Evolutionary conservation across 2,888 invertebrate species (phyloP), one percentile per base, ranked within the genome.

Genomic region (Parnassius glacialis): DNA sequence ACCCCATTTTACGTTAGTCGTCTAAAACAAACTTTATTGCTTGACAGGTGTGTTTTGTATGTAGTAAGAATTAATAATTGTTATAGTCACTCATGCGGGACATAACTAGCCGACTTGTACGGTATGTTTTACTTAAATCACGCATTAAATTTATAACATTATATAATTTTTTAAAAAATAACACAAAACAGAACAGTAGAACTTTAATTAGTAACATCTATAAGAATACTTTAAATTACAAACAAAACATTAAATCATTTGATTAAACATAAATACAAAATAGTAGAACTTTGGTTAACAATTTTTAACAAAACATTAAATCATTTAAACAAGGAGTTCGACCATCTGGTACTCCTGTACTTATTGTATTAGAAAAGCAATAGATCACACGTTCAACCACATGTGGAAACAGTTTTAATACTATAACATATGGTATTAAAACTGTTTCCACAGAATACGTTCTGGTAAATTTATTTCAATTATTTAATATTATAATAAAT

Each of bases 371-470:
- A 55, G 95, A 78, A 79, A 90, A 50, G 84, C 95, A 0, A 95
- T 95, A 66, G 94, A 95, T 79, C 93, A 94, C 70, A 93, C 95
- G 89, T 74, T 83, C 72, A 80, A 83, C 74, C 75, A 86, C 16
- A 1, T 16, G 16, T 16, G 16, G 16, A 16, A 16, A 16, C 16
- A 16, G 16, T 16, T 16, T 16, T 16, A 16, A 16, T 47, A 85
- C 83, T 1, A 67, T 48, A 59, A 45, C 62, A 9, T 68, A 78
- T 64, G 78, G 81, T 41, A 52, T 86, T 2, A 60, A 72, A 42
- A 94, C 94, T 75, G 94, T 96, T 3, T 94, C 94, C 70, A 95
- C 94, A 0, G 96, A 97, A 85, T 80, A 92, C 57, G 94, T 93
- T 0, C 69, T 77, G 68, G 87, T 87, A 76, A 72, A 62, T 45